A percentile compares a stretch with the other conserved stretches of the same genome.
Evolutionary conservation across 2,113 vertebrate genomes (phyloP).

Genomic region (Epinephelus moara): DNA sequence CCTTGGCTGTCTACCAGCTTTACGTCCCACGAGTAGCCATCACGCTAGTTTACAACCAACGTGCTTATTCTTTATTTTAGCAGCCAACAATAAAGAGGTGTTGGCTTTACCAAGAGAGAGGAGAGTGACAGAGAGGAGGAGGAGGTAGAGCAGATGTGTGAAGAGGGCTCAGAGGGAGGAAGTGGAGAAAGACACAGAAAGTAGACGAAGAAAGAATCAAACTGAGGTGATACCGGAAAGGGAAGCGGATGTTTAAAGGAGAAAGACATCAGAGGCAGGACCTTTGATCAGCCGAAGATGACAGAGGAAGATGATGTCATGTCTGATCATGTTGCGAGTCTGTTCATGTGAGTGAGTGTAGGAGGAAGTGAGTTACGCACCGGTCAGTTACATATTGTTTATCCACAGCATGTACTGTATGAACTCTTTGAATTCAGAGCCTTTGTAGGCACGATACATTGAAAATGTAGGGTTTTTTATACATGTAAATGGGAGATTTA

Average conservation of each 20-base stretch:
- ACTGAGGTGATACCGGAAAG: slow-evolving; percentile 50
- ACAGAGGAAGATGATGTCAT: slow-evolving; percentile 55
- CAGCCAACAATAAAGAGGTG: slow-evolving; percentile 59
- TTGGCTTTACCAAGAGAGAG: slow-evolving; percentile 4
- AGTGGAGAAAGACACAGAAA: slow-evolving; percentile 61
- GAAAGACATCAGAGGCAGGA: slow-evolving; percentile 71
- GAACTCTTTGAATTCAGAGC: slow-evolving; percentile 46
- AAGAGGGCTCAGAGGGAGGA: slow-evolving; percentile 11
- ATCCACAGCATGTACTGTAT: slow-evolving; percentile 60
- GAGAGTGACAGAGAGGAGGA: neutral
- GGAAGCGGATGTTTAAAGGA: slow-evolving; percentile 68
- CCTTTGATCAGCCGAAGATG: slow-evolving; percentile 65
- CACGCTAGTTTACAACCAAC: slow-evolving; percentile 79
- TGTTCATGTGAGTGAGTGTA: slow-evolving; percentile 13
- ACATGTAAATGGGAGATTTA: slow-evolving; percentile 47
- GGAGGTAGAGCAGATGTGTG: slow-evolving; percentile 14
- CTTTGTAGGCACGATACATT: slow-evolving; percentile 15
- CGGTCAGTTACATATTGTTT: slow-evolving; percentile 30
- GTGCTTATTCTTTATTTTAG: slow-evolving; percentile 75
- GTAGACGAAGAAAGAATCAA: slow-evolving; percentile 53
- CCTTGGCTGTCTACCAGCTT: slow-evolving; percentile 52
- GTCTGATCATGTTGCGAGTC: slow-evolving; percentile 37
- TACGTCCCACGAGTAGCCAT: slow-evolving; percentile 66
- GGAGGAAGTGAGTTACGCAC: slow-evolving; percentile 50
- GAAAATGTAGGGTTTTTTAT: slow-evolving; percentile 37